phyloP scores from a whole-genome alignment of 2,888 invertebrate genomes.

The Polydesmus complanatus region DNA sequence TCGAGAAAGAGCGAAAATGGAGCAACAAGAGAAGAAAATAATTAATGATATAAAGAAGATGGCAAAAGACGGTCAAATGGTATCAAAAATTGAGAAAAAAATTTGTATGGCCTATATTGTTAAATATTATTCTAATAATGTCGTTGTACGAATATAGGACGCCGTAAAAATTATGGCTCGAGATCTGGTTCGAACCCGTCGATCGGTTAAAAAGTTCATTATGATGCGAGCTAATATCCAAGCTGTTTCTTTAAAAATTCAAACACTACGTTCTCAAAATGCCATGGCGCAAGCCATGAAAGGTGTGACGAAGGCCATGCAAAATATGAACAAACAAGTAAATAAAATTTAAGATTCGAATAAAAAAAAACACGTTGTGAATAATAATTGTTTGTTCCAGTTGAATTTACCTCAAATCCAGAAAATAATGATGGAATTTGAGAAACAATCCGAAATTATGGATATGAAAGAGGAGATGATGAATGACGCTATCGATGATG shows the following conservation, averaged over 20 bases:
- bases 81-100: too few species aligned
- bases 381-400: constrained; percentile 25
- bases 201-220: constrained; percentile 95
- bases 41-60: constrained; percentile 96
- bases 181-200: constrained; percentile 88
- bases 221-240: constrained; percentile 99
- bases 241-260: constrained; percentile 91
- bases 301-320: constrained; percentile 96
- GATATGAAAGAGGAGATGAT: constrained; percentile 99
- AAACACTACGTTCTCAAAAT: constrained; percentile 93
- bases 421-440: constrained; percentile 91
- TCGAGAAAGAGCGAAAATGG: constrained; percentile 85
- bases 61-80: constrained; percentile 98
- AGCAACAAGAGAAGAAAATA: constrained; percentile 96
- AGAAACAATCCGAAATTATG: constrained; percentile 99
- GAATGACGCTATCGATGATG: constrained; percentile 98
- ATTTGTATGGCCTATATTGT: not conserved
- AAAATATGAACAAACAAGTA: constrained; percentile 77
- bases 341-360: not conserved
- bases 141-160: constrained; percentile 46
- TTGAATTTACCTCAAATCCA: constrained; percentile 98
- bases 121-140: not conserved
- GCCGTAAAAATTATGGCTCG: constrained; percentile 99
- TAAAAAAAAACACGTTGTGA: not conserved
- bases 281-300: constrained; percentile 99